Percentiles rank a stretch among this genome's conserved stretches.
Evolutionary conservation across 1,140 invertebrate species (phyloP).

Genomic region (Heterodera schachtii): DNA sequence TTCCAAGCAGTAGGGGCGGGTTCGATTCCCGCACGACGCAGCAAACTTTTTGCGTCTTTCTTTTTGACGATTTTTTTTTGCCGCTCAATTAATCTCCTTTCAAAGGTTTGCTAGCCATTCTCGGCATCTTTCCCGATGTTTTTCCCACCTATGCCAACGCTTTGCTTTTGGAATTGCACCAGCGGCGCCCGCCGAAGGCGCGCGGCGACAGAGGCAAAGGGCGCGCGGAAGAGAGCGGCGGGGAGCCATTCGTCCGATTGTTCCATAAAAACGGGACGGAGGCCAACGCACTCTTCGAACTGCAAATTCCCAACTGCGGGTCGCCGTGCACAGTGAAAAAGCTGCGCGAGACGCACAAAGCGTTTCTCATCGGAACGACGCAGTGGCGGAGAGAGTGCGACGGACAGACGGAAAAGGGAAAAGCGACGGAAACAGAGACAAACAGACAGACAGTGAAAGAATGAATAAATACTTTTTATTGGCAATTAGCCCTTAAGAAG

Average conservation of each 20-base stretch:
- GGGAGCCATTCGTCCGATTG: constrained; percentile 8
- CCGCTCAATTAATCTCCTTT: not conserved
- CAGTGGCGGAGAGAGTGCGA: constrained; percentile 15
- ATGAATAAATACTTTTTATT: not conserved
- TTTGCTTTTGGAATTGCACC: constrained; percentile 16
- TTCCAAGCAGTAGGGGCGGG: constrained; percentile 13
- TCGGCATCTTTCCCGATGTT: not conserved
- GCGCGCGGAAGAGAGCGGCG: too few relatives aligned
- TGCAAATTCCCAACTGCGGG: constrained; percentile 20
- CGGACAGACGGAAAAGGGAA: not conserved
- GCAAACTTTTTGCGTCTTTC: not conserved
- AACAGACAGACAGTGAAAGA: not conserved
- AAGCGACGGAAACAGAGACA: not conserved
- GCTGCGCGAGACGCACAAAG: constrained; percentile 9
- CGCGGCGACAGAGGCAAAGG: not conserved
- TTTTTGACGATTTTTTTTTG: not conserved
- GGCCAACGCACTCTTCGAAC: not conserved
- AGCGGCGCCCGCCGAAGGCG: not conserved
- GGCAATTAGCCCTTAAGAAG: too few relatives aligned
- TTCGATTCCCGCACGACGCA: constrained; percentile 19
- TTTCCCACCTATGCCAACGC: constrained; percentile 17
- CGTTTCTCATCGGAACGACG: not conserved
- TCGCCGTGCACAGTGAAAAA: not conserved
- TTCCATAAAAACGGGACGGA: constrained; percentile 20
- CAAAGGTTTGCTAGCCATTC: not conserved